Evolutionary conservation across 2,797 vertebrate species (phyloP), one percentile per base, ranked within the genome.

Genomic region (Eulemur albifrons): DNA sequence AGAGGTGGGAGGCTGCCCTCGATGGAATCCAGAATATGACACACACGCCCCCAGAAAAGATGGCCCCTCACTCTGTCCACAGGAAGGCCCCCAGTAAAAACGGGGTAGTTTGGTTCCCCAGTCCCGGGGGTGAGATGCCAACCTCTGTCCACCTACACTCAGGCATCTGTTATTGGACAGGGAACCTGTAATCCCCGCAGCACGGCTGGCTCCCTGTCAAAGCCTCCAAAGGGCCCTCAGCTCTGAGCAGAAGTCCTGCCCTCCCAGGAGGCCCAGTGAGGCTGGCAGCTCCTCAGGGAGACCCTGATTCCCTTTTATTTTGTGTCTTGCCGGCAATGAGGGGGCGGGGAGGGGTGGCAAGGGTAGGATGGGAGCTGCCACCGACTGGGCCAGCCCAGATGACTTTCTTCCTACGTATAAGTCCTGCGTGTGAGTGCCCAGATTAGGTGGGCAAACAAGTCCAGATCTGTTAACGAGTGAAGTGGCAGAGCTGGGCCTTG

Each of bases 381-480:
- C 67, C 30, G 90, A n/a, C 81, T 38, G 88, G 59, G 94, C 81
- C 85, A 7, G 45, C 32, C 50, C 63, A 54, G 82, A 72, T 35
- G 84, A 72, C 72, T 43, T 20, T 59, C 61, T 63, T 43, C 70
- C 75, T 18, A 35, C 23, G 30, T 76, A 59, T 81, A 50, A 84
- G 88, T 21, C 54, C 65, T 73, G 5, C 35, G 30, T 23, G 12
- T 25, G 77, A 72, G 73, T n/a, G 92, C 79, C 45, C 92, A 1
- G 72, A 76, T n/a, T 38, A 27, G 9, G 80, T 76, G 92, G 77
- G 96, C 94, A 59, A 72, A 90, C 93, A 92, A 50, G 80, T 72
- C 85, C 77, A 52, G 79, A 70, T 94, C 70, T 93, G 93, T 63
- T 43, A 43, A 38, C 35, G 76, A 92, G 83, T 7, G 84, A 77